Conservation (phyloP, 2,113 vertebrate species). For the Engraulis encrasicolus region DNA sequence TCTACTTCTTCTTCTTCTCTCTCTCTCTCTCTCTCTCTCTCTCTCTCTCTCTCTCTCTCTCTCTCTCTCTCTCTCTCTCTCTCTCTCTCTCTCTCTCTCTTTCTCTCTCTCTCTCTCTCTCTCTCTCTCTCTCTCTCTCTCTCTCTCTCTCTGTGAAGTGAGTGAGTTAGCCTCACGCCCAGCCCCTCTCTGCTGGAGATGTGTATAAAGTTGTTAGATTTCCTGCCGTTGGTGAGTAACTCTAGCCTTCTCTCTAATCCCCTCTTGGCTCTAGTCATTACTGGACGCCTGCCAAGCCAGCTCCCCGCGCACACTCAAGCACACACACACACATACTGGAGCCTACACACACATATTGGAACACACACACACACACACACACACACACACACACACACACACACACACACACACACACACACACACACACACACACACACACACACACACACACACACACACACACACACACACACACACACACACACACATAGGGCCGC, state of each 20-base stretch:
- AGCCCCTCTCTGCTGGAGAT: too few species aligned
- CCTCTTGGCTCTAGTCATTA: too few species aligned
- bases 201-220: too few species aligned
- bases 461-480: too few species aligned
- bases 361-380: neutral
- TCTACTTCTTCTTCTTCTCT: neutral
- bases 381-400: neutral
- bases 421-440: neutral
- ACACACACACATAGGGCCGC: too few species aligned
- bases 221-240: too few species aligned
- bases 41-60: neutral
- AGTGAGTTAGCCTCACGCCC: slow-evolving; percentile 25
- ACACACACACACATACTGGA: neutral
- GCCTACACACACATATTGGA: neutral
- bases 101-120: neutral
- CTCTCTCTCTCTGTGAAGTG: too few species aligned
- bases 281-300: too few species aligned
- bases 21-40: neutral
- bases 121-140: too few species aligned
- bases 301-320: neutral
- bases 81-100: neutral
- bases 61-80: neutral
- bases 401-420: slow-evolving; percentile 3
- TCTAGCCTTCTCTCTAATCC: too few species aligned
- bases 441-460: neutral